Evolutionary conservation across 2,888 invertebrate genomes (phyloP).

Genomic region (Eudasyphora cyanicolor): DNA sequence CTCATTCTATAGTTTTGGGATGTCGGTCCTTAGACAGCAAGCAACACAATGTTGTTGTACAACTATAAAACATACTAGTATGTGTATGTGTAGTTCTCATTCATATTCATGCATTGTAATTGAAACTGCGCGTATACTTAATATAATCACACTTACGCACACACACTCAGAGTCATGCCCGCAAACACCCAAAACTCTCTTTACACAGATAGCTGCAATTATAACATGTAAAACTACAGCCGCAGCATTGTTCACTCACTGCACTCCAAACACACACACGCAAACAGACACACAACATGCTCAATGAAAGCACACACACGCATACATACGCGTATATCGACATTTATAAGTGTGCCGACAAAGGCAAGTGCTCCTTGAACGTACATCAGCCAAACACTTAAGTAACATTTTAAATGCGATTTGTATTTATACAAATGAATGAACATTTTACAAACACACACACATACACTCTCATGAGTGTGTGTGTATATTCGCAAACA

Average conservation of each 20-base stretch:
- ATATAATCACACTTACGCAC: not conserved
- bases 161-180: slow-evolving; percentile 17
- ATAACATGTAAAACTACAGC: not conserved
- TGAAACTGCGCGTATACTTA: slow-evolving; percentile 1
- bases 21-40: no score
- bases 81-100: not conserved
- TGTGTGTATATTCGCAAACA: not conserved
- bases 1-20: no score
- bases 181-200: slow-evolving; percentile 7
- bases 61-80: not conserved
- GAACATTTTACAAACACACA: not conserved
- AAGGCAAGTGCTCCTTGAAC: slow-evolving; percentile 9
- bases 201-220: slow-evolving; percentile 8
- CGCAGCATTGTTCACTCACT: not conserved
- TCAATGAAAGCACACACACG: not conserved
- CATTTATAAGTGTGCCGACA: slow-evolving; percentile 2
- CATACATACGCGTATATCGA: not conserved
- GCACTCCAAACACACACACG: not conserved
- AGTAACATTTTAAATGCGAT: slow-evolving; percentile 21
- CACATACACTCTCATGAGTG: not conserved
- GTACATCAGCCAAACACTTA: slow-evolving; percentile 36
- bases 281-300: not conserved
- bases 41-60: not conserved
- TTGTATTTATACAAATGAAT: slow-evolving; percentile 22
- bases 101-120: not conserved